A percentile compares a stretch with the other conserved stretches of the same genome.
Conservation (phyloP, 2,797 vertebrate genomes). For the Scolopax rusticola region DNA sequence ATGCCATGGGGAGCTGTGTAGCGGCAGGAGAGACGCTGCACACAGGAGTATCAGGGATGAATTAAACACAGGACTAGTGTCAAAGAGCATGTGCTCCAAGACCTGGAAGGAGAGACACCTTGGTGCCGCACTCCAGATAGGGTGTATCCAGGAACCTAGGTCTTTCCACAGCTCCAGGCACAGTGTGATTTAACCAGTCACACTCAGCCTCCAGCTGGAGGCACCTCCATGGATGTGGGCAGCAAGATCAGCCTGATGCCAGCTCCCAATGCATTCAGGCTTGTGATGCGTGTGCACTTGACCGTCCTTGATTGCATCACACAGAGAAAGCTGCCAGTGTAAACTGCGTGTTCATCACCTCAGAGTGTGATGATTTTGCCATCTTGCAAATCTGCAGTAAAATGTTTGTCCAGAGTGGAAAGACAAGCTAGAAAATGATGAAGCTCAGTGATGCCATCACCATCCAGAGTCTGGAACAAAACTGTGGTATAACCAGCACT, state of each 20-base stretch:
- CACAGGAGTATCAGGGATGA: neutral
- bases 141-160: neutral
- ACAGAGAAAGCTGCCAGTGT: neutral
- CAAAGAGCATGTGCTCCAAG: neutral
- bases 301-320: neutral
- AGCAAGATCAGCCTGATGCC: neutral
- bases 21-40: neutral
- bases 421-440: neutral
- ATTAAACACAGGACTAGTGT: neutral
- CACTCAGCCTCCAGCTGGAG: neutral
- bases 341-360: neutral
- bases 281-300: neutral
- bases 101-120: neutral
- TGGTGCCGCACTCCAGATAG: neutral
- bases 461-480: neutral
- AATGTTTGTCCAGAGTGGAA: neutral
- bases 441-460: neutral
- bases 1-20: fast-evolving
- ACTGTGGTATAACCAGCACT: neutral
- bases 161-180: neutral
- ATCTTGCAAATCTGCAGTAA: neutral
- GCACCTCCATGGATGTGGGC: neutral
- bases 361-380: neutral
- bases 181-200: neutral
- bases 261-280: neutral